Evolutionary conservation across 2,888 invertebrate species (phyloP), one percentile per base, ranked within the genome.

Genomic region (Flexamia atlantica): DNA sequence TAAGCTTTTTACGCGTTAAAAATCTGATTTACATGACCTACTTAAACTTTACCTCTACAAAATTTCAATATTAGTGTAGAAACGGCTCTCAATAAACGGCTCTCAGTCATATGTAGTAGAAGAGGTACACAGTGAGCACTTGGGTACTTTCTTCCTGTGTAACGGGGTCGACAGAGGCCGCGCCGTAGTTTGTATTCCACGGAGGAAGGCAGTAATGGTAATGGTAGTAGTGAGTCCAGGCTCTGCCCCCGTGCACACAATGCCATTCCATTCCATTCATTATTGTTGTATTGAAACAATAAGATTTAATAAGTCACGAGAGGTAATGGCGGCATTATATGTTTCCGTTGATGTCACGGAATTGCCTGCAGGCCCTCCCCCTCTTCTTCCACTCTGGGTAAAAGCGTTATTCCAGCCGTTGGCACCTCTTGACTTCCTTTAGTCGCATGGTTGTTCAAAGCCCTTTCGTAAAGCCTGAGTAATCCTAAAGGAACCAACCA

Each of bases 271-370:
- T 74, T 50, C 76, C 79, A 79, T 79, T 79, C 79, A 79, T 79
- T 79, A 79, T 79, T 79, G 79, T 79, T 79, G 79, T 79, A 79
- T 79, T 79, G 79, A 79, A 79, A 79, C 79, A 79, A 79, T 79
- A 79, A 79, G 79, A 79, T 79, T 79, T 79, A 79, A 79, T 79
- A 79, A 79, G 79, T 79, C 79, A 79, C 79, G 79, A 76, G 57
- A 53, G 32, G 57, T 79, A 79, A 79, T 79, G 79, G 36, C 79
- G 50, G 79, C 79, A 57, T 79, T 79, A 79, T 79, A 57, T 53
- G 79, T 79, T 79, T 79, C 79, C 79, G 79, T 79, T 57, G 40
- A 42, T 46, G 76, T 42, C 46, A 46, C 50, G 42, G 76, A 76
- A 76, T 76, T 76, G 50, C 40, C 46, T 23, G 25, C 36, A 12